Evolutionary conservation across 2,113 vertebrate species (phyloP).

Genomic region (Thalassarche chlororhynchos): DNA sequence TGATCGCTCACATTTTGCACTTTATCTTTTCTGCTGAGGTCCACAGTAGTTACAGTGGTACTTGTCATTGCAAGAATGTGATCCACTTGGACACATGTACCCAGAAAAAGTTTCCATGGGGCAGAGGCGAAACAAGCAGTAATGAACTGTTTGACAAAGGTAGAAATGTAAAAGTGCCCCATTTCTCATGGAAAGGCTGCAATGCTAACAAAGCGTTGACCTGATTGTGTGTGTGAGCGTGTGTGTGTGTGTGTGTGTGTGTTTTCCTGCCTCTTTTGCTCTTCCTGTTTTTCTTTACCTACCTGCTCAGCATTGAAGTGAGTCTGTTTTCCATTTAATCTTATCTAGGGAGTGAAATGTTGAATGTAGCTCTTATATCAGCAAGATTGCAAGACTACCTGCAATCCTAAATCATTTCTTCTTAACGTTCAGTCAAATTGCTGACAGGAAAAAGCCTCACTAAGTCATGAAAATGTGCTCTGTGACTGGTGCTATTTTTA

Average conservation of each 20-base stretch:
- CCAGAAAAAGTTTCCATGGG: conserved; percentile 9
- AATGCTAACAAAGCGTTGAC: conserved; percentile 16
- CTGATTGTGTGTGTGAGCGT: background rate
- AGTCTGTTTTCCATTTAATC: conserved; percentile 25
- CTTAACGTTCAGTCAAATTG: background rate
- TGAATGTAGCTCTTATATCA: conserved; percentile 6
- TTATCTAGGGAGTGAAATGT: background rate
- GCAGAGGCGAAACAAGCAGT: background rate
- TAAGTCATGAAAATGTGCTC: conserved; percentile 16
- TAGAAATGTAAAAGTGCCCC: background rate
- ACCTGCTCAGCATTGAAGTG: conserved; percentile 28
- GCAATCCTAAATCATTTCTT: conserved; percentile 10
- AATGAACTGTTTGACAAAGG: background rate
- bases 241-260: background rate
- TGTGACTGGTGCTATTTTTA: conserved; percentile 41
- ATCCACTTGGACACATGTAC: background rate
- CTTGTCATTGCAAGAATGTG: conserved; percentile 4
- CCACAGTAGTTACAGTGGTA: conserved; percentile 13
- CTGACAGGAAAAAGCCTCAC: conserved; percentile 28
- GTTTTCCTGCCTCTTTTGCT: conserved; percentile 40
- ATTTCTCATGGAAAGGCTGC: conserved; percentile 23
- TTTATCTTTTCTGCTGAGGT: conserved; percentile 44
- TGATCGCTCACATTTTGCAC: conserved; percentile 35
- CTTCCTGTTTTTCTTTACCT: conserved; percentile 16
- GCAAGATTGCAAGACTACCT: background rate